phyloP scores from a whole-genome alignment of 2,113 vertebrate species.

The Burhinus oedicnemus region DNA sequence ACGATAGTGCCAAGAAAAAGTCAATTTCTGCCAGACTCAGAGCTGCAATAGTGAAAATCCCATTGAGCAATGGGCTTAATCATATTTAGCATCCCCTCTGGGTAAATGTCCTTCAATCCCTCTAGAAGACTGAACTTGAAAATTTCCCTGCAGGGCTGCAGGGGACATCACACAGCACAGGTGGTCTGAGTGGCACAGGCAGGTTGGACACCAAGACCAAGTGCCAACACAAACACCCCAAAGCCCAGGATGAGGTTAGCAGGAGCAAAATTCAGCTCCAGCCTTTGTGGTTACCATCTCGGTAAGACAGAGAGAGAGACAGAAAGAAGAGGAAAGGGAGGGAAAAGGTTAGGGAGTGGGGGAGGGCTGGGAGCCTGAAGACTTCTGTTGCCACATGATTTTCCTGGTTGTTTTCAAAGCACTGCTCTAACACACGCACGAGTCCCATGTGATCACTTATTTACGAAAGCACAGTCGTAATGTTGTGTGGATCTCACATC shows the following conservation, averaged over 20 bases:
- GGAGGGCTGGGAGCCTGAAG: neutral
- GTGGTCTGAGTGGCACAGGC: neutral
- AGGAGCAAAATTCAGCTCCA: neutral
- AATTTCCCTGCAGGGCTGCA: neutral
- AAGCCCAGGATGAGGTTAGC: neutral
- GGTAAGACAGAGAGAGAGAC: neutral
- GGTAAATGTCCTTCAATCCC: neutral
- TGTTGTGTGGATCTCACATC: conserved; percentile 1
- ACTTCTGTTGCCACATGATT: conserved; percentile 71
- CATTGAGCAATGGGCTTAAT: neutral
- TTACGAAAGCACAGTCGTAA: conserved; percentile 61
- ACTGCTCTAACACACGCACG: neutral
- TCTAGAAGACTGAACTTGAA: neutral
- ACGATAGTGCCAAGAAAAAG: neutral
- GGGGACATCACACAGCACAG: neutral
- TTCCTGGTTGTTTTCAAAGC: conserved; percentile 67
- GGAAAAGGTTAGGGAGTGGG: neutral
- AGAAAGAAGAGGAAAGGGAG: neutral
- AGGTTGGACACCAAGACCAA: neutral
- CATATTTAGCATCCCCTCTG: neutral
- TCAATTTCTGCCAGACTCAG: neutral
- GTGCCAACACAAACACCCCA: neutral
- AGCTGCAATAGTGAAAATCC: conserved; percentile 15
- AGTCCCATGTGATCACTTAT: conserved; percentile 70
- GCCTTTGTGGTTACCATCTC: neutral